Percentiles rank a stretch among this genome's conserved stretches.
phyloP scores from a whole-genome alignment of 1,140 invertebrate species.

The Ostrea denselamellosa region DNA sequence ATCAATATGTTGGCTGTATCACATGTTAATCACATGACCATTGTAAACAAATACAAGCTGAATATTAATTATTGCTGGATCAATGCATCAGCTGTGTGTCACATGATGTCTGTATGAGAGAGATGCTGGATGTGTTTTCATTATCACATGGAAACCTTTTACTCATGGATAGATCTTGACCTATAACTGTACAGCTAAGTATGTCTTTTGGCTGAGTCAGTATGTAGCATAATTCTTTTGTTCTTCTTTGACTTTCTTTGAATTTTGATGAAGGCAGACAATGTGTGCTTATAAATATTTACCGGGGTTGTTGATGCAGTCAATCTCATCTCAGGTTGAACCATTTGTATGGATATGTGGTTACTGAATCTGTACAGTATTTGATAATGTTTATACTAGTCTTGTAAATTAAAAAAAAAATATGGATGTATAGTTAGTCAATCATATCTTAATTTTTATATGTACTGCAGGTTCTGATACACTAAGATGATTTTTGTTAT shows the following conservation, averaged over 20 bases:
- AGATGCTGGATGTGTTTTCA: not conserved
- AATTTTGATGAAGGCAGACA: conserved; percentile 6
- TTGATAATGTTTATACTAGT: too few species aligned
- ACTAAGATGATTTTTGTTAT: too few species aligned
- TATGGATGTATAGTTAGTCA: too few species aligned
- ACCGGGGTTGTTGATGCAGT: too few species aligned
- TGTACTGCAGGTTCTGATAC: too few species aligned
- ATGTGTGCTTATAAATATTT: not conserved
- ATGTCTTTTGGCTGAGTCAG: not conserved
- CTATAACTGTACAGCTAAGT: not conserved
- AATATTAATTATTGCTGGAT: not conserved
- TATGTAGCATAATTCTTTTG: too few species aligned
- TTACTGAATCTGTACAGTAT: too few species aligned
- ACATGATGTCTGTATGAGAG: conserved; percentile 21
- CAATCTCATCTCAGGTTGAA: too few species aligned
- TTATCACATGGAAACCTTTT: not conserved
- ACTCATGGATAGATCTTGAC: not conserved
- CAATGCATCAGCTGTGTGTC: conserved; percentile 24
- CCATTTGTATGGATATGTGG: too few species aligned
- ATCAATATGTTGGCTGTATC: not conserved
- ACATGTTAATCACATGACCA: conserved; percentile 18
- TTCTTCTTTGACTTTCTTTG: not conserved
- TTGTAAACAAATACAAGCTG: not conserved
- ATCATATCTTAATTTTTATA: too few species aligned
- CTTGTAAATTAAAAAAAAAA: too few species aligned